These are phyloP conservation scores for Ophioninae sp. DNA, from an alignment of 2,888 invertebrate species.

Conservation along the genomic window DNA sequence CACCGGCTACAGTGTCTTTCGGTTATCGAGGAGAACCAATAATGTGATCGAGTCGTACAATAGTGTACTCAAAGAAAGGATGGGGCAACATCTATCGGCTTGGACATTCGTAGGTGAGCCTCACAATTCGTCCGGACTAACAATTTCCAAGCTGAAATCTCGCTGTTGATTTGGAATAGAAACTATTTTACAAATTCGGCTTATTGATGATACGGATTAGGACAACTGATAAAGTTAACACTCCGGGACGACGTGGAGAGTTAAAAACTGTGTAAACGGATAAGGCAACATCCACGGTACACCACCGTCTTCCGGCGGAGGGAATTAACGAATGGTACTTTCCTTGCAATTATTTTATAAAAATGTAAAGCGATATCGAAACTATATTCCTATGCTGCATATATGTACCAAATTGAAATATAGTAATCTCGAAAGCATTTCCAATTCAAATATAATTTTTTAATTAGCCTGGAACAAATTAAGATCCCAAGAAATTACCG, in stretches of 20 bases:
- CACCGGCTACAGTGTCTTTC: slow-evolving; percentile 44
- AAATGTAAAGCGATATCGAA: not conserved
- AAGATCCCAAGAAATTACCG: not conserved
- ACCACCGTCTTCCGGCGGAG: not conserved
- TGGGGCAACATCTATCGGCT: slow-evolving; percentile 45
- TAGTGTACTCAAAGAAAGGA: slow-evolving; percentile 18
- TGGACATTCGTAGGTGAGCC: slow-evolving; percentile 52
- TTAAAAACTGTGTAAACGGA: not conserved
- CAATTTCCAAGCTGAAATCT: not conserved
- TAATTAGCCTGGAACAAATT: slow-evolving; percentile 22
- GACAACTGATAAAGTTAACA: slow-evolving; percentile 12
- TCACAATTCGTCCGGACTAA: not conserved
- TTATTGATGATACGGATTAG: not conserved
- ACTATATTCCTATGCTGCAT: not conserved
- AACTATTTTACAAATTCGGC: not conserved
- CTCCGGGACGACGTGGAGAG: slow-evolving; percentile 12
- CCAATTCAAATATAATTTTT: not conserved
- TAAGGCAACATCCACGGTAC: slow-evolving; percentile 16
- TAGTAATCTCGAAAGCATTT: not conserved
- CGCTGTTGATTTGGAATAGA: not conserved
- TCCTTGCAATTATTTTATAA: not conserved
- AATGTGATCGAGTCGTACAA: slow-evolving; percentile 51
- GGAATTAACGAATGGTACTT: slow-evolving; percentile 4
- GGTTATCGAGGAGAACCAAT: slow-evolving; percentile 43
- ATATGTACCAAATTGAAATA: not conserved